These are phyloP conservation scores for Brachionus sp. DNA, from an alignment of 1,140 invertebrate species.

Conservation along the genomic window DNA sequence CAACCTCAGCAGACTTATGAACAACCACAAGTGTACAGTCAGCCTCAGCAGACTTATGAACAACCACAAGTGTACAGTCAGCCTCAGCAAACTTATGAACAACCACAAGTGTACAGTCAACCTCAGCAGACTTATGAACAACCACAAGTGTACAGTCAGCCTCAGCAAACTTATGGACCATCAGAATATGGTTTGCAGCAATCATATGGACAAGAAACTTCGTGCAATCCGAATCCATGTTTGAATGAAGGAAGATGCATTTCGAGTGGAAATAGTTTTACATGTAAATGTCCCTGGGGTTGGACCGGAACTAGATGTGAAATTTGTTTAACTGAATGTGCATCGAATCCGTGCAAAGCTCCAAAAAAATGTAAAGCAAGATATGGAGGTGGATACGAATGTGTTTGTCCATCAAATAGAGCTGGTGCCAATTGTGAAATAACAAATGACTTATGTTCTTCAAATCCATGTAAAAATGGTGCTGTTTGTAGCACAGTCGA, in stretches of 20 bases:
- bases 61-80: background rate
- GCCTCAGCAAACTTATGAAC: background rate
- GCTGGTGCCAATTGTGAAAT: conserved; percentile 44
- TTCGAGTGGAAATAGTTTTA: background rate
- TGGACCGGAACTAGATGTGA: conserved; percentile 49
- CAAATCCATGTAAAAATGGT: conserved; percentile 48
- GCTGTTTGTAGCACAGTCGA: background rate
- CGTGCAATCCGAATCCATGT: conserved; percentile 38
- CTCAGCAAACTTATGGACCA: background rate
- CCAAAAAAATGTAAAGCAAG: conserved; percentile 51
- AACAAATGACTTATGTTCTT: conserved; percentile 8
- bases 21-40: background rate
- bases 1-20: background rate
- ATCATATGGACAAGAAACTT: background rate
- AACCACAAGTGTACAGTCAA: background rate
- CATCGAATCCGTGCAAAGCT: conserved; percentile 50
- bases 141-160: background rate
- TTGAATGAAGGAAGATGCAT: conserved; percentile 45
- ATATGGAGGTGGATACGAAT: conserved; percentile 49
- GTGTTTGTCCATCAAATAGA: conserved; percentile 22
- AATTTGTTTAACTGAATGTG: conserved; percentile 50
- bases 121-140: background rate
- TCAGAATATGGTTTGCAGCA: background rate
- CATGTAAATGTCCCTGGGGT: conserved; percentile 40
- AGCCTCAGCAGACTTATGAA: background rate